A percentile compares a stretch with the other conserved stretches of the same genome.
Evolutionary conservation across 1,140 invertebrate genomes (phyloP).

Genomic region (Thereuonema tuberculata): DNA sequence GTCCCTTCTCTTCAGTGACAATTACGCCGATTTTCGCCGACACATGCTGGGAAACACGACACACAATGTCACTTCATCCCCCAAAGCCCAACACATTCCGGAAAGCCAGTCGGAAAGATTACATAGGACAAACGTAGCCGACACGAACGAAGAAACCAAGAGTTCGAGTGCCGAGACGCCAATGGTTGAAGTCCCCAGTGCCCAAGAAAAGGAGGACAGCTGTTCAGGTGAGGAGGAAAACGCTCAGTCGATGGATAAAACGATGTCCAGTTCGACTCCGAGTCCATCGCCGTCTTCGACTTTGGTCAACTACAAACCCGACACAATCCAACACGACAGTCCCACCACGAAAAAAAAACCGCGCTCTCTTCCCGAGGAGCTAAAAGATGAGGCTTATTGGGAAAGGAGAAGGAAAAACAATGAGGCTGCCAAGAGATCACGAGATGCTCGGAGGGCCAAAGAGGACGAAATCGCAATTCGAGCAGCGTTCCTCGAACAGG

Average conservation of each 20-base stretch:
- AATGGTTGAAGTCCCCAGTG: too few species aligned
- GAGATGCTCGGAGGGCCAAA: slow-evolving; percentile 73
- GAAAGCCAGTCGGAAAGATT: background rate
- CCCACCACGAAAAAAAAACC: background rate
- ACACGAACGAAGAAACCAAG: background rate
- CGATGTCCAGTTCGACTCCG: background rate
- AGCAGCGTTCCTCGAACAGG: slow-evolving; percentile 68
- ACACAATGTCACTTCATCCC: background rate
- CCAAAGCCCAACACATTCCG: background rate
- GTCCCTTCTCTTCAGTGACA: slow-evolving; percentile 34
- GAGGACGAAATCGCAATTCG: slow-evolving; percentile 84
- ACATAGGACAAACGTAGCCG: background rate
- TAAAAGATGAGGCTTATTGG: slow-evolving; percentile 69
- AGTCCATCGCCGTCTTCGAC: background rate
- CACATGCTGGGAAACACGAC: slow-evolving; percentile 29
- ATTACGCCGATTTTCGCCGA: slow-evolving; percentile 49
- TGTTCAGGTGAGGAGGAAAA: background rate
- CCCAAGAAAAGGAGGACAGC: background rate
- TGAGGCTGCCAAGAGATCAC: slow-evolving; percentile 83
- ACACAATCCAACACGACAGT: too few species aligned
- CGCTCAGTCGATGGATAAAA: background rate
- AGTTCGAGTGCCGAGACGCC: background rate
- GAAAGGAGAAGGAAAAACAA: slow-evolving; percentile 85
- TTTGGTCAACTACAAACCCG: background rate
- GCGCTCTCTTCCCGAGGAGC: slow-evolving; percentile 18